Percentiles rank a stretch among this genome's conserved stretches.
Conservation (phyloP, 2,113 vertebrate species). For the Lophotis ruficrista region DNA sequence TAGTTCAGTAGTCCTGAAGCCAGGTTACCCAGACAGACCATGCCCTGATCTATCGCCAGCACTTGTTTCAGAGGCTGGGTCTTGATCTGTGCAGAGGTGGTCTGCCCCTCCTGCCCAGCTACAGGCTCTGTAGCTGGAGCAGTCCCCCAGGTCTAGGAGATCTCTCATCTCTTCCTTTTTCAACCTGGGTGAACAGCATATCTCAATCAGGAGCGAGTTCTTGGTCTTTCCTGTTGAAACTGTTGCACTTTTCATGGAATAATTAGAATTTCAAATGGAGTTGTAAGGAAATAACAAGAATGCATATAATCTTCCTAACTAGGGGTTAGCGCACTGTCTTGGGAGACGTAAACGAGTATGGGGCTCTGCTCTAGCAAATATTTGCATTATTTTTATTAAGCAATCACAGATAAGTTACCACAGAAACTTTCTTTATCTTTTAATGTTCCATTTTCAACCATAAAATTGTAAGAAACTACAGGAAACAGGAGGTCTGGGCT, state of each 20-base stretch:
- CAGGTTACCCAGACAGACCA: rapidly evolving
- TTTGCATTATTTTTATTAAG: background rate
- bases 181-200: rapidly evolving
- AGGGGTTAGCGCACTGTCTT: background rate
- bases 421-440: background rate
- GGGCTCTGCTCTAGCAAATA: background rate
- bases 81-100: rapidly evolving
- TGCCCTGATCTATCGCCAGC: background rate
- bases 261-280: background rate
- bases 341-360: background rate
- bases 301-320: background rate
- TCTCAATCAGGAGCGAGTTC: background rate
- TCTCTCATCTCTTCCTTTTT: background rate
- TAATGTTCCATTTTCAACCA: background rate
- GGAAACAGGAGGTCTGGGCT: background rate
- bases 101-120: background rate
- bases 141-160: too few relatives aligned
- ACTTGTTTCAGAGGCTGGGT: background rate
- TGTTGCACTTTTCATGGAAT: background rate
- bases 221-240: background rate
- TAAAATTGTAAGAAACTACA: background rate
- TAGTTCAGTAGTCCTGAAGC: background rate
- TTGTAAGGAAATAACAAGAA: background rate
- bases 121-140: background rate
- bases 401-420: background rate